A percentile compares a stretch with the other conserved stretches of the same genome.
Evolutionary conservation across 2,113 vertebrate species (phyloP).

Genomic region (Takifugu flavidus): DNA sequence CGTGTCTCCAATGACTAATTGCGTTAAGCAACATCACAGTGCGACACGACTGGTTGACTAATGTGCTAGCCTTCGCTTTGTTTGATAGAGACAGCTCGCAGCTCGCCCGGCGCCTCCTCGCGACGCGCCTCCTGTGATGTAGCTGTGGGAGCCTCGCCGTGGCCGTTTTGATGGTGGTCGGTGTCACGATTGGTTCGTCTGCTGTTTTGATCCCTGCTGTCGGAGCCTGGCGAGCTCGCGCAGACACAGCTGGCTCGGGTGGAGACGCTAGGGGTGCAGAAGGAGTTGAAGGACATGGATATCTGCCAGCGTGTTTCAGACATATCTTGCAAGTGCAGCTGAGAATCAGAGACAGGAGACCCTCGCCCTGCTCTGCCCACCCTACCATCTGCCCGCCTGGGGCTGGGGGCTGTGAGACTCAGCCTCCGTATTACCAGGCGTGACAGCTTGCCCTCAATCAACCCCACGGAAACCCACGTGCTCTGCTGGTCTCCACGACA

Average conservation of each 20-base stretch:
- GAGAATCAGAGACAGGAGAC: slow-evolving; percentile 58
- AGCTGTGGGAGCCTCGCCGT: slow-evolving; percentile 42
- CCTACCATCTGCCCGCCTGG: slow-evolving; percentile 70
- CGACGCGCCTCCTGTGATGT: slow-evolving; percentile 45
- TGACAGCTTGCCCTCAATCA: slow-evolving; percentile 65
- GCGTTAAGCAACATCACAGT: slow-evolving; percentile 50
- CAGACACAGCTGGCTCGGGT: slow-evolving; percentile 71
- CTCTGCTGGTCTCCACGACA: slow-evolving; percentile 15
- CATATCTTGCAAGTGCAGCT: slow-evolving; percentile 66
- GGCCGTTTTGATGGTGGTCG: slow-evolving; percentile 55
- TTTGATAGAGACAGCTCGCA: slow-evolving; percentile 39
- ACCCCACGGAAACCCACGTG: slow-evolving; percentile 31
- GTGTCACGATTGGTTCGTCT: slow-evolving; percentile 60
- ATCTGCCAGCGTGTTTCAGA: slow-evolving; percentile 73
- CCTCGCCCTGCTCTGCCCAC: slow-evolving; percentile 50
- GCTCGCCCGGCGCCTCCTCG: slow-evolving; percentile 12
- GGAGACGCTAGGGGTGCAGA: slow-evolving; percentile 53
- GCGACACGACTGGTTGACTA: slow-evolving; percentile 56
- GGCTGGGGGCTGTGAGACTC: slow-evolving; percentile 48
- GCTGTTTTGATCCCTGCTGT: slow-evolving; percentile 74
- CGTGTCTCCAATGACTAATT: slow-evolving; percentile 57
- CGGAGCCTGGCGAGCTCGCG: slow-evolving; percentile 64
- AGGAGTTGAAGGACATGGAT: slow-evolving; percentile 77
- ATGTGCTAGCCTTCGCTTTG: slow-evolving; percentile 47
- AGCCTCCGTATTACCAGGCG: slow-evolving; percentile 45